phyloP scores from a whole-genome alignment of 1,140 invertebrate genomes.

The Sipha flava region DNA sequence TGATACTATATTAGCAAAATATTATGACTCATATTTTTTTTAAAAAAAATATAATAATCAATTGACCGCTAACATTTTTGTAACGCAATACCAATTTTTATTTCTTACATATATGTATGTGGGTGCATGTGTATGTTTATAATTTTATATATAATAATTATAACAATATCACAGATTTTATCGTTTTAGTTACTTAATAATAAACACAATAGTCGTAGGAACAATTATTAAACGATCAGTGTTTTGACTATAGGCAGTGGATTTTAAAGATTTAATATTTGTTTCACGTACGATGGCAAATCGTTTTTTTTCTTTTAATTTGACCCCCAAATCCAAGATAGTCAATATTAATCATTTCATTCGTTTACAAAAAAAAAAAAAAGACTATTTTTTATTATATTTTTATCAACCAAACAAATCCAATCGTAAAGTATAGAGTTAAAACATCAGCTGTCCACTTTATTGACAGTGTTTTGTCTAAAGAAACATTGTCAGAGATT shows the following conservation, averaged over 20 bases:
- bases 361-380: background rate
- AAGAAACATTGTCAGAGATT: conserved; percentile 7
- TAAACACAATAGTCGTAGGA: background rate
- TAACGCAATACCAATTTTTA: background rate
- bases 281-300: background rate
- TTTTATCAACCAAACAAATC: background rate
- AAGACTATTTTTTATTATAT: background rate
- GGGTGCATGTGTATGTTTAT: background rate
- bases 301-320: background rate
- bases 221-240: background rate
- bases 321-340: background rate
- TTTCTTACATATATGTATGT: background rate
- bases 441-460: conserved; percentile 12
- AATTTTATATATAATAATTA: background rate
- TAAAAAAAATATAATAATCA: background rate
- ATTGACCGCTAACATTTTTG: background rate
- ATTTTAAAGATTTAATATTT: background rate
- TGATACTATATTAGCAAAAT: background rate
- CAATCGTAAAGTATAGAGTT: background rate
- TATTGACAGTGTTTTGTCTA: conserved; percentile 31
- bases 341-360: background rate
- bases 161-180: background rate
- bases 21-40: background rate
- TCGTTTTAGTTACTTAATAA: background rate
- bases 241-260: background rate